Base-by-base conservation (phyloP, 2,888 invertebrate species). In the Cephus sareptanus region DNA sequence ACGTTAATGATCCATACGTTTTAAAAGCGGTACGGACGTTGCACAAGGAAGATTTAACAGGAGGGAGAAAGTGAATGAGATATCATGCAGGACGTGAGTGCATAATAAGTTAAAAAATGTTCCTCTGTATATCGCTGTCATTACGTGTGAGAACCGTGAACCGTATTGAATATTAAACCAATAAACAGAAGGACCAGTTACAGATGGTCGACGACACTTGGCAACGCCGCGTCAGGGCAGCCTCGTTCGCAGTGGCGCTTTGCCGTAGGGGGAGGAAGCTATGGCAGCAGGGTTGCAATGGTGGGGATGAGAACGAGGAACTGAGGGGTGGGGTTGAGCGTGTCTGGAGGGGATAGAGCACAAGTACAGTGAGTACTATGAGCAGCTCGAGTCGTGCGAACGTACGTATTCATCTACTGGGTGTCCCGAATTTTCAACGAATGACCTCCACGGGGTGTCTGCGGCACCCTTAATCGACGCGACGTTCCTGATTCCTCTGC, bases 91-190 rank as follows among this genome's bases (percentile, higher is more conserved):
- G 23, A 56, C 23, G 9, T 56, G 56, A 56, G 56, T 23, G 9
- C 56, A 56, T 56, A 56, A 71, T 71, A 71, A 71, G 34, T 71
- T 31, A 33, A 30, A 33, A 31, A 71, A 71, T 71, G 4, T 33
- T 31, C 13, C 71, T 34, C 37, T 71, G 30, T 74, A 74, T 35
- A 23, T 37, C 34, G 74, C 15, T 74, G 74, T 35, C 74, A 35
- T 74, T 74, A 74, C 74, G 74, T 30, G 71, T 31, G 31, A 30
- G 71, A 13, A 83, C 85, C 83, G 80, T 83, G 82, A 83, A 85
- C 81, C 85, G 83, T 85, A 87, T 87, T 86, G 87, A 87, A 87
- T 87, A 87, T 87, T 87, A 87, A 87, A 87, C 86, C 86, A 86
- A 87, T 87, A 87, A 87, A 87, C 85, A 83, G 81, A 83, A 84